Base-by-base conservation (phyloP, 2,888 invertebrate species). In the Scaptomyza caliginosa region DNA sequence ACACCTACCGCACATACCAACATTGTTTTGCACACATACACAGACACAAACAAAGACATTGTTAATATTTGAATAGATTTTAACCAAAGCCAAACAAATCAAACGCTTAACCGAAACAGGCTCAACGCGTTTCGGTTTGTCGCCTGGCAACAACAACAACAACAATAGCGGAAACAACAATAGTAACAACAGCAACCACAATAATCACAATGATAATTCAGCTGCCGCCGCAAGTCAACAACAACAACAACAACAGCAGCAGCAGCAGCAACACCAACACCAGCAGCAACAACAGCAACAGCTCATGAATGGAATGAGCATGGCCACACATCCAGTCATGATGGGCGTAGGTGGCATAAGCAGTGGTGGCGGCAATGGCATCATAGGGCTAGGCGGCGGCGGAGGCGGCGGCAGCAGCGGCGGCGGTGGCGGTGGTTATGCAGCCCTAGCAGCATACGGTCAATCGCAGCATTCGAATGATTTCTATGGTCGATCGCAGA, bases 401-500 rank as follows among this genome's bases (percentile, higher is more conserved):
- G 81, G 86, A 77, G 81, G 82, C 65, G 81, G 60, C 46, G 73
- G 57, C 34, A n/a, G 86, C 83, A 89, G 86, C 68, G 87, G 81
- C 54, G 81, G 86, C 78, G 81, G 82, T 63, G 81, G 60, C 46
- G 73, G 57, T 32, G 58, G 67, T 54, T 89, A 86, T 79, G 85
- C 88, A 51, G 63, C 74, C 28, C 40, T 82, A n/a, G 77, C 67
- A 68, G 88, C 56, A 62, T 86, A 88, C 79, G 86, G 79, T 75
- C 89, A 84, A 76, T 77, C 81, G 74, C 76, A 74, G 56, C 70
- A 67, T 58, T 60, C 89, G 75, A 91, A 89, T 88, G 91, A 91
- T 89, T 91, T 90, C 84, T 91, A 90, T 91, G 90, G 90, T 89
- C 88, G 89, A 88, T 88, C 86, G 72, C 91, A 90, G 90, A 90